These are phyloP conservation scores for Nysson spinosus DNA, from an alignment of 2,888 invertebrate species.

Conservation along the genomic window DNA sequence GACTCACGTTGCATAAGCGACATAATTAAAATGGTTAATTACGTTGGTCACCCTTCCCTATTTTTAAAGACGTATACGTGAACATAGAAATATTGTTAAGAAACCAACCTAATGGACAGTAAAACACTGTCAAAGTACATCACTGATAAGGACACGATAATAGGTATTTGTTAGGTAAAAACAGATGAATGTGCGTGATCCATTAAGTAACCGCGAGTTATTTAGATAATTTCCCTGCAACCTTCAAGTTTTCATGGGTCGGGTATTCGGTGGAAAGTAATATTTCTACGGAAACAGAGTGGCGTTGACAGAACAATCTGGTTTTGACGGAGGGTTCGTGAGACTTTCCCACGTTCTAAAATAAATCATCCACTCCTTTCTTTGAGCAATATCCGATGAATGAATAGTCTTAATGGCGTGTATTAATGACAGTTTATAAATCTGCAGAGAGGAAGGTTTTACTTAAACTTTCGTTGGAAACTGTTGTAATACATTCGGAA, in stretches of 20 bases:
- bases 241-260: neutral
- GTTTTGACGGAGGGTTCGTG: neutral
- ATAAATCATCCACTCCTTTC: slow-evolving; percentile 1
- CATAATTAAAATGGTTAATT: too few species aligned
- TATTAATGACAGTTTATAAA: neutral
- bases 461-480: too few species aligned
- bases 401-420: neutral
- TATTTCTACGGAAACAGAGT: neutral
- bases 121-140: too few species aligned
- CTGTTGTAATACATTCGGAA: too few species aligned
- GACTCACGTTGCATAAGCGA: too few species aligned
- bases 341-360: neutral
- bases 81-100: too few species aligned
- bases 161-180: too few species aligned
- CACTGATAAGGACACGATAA: too few species aligned
- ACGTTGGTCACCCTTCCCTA: too few species aligned
- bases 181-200: too few species aligned
- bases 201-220: neutral
- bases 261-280: neutral
- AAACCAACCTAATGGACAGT: too few species aligned
- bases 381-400: slow-evolving; percentile 1
- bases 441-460: neutral
- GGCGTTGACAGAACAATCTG: neutral
- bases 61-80: too few species aligned
- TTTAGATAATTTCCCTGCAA: neutral